Evolutionary conservation across 2,797 vertebrate genomes (phyloP).

Genomic region (Alfaro cultratus): DNA sequence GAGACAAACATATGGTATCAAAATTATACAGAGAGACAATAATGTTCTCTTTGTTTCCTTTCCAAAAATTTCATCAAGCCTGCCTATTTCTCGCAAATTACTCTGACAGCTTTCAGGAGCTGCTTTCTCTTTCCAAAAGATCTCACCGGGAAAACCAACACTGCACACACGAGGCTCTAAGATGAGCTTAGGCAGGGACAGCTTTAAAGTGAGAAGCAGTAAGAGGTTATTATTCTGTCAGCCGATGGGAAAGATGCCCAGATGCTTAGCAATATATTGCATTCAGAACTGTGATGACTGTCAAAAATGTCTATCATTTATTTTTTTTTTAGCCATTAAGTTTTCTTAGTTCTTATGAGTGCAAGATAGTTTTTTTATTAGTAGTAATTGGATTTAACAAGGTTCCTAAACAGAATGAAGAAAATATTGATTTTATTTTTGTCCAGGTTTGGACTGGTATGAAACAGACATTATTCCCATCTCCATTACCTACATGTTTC

Average conservation of each 20-base stretch:
- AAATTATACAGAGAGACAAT: constrained; percentile 76
- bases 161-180: constrained; percentile 45
- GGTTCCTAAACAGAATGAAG: background rate
- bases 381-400: constrained; percentile 2
- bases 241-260: constrained; percentile 57
- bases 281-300: constrained; percentile 52
- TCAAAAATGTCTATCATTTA: constrained; percentile 28
- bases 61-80: constrained; percentile 57
- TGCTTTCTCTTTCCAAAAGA: constrained; percentile 39
- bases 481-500: background rate
- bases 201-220: constrained; percentile 64
- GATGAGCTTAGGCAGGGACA: constrained; percentile 55
- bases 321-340: background rate
- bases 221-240: constrained; percentile 66
- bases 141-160: constrained; percentile 39
- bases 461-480: background rate
- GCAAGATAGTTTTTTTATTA: constrained; percentile 11
- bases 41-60: constrained; percentile 54
- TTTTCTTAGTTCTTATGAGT: constrained; percentile 15
- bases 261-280: constrained; percentile 62
- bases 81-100: constrained; percentile 58
- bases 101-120: constrained; percentile 51
- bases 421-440: background rate
- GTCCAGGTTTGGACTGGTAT: background rate
- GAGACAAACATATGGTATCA: constrained; percentile 66